Percentiles rank a stretch among this genome's conserved stretches.
Conservation (phyloP, 2,888 invertebrate species). For the Ditula angustiorana region DNA sequence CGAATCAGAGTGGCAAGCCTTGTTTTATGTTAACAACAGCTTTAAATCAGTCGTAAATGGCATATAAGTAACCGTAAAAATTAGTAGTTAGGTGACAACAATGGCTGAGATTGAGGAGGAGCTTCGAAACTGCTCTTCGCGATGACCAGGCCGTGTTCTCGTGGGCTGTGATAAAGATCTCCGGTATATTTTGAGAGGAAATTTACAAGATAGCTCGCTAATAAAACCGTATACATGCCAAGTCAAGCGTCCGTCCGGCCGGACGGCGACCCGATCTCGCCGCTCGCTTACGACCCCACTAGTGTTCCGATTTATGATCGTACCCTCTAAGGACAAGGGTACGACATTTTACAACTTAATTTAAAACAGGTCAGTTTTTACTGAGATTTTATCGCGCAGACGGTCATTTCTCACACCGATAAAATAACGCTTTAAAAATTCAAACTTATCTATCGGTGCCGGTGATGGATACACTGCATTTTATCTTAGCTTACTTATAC, state of each 20-base stretch:
- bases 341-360: constrained; percentile 78
- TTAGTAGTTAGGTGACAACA: constrained; percentile 61
- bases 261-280: constrained; percentile 59
- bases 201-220: constrained; percentile 74
- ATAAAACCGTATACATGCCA: constrained; percentile 77
- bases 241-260: constrained; percentile 63
- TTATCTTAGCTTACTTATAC: neutral
- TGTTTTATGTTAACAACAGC: constrained; percentile 72
- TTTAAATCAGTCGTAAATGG: constrained; percentile 71
- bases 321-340: constrained; percentile 69
- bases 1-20: constrained; percentile 63
- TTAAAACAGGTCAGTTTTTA: constrained; percentile 67
- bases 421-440: constrained; percentile 39
- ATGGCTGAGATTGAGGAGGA: constrained; percentile 48
- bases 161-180: constrained; percentile 71
- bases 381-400: constrained; percentile 52
- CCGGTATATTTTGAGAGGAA: constrained; percentile 69
- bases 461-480: constrained; percentile 10
- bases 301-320: constrained; percentile 73
- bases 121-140: constrained; percentile 52
- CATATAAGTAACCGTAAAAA: constrained; percentile 67
- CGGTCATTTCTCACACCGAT: constrained; percentile 44
- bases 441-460: constrained; percentile 14
- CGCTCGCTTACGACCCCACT: constrained; percentile 74
- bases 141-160: constrained; percentile 53